These are phyloP conservation scores for Morus bassanus DNA, from an alignment of 2,797 vertebrate genomes.

Conservation along the genomic window DNA sequence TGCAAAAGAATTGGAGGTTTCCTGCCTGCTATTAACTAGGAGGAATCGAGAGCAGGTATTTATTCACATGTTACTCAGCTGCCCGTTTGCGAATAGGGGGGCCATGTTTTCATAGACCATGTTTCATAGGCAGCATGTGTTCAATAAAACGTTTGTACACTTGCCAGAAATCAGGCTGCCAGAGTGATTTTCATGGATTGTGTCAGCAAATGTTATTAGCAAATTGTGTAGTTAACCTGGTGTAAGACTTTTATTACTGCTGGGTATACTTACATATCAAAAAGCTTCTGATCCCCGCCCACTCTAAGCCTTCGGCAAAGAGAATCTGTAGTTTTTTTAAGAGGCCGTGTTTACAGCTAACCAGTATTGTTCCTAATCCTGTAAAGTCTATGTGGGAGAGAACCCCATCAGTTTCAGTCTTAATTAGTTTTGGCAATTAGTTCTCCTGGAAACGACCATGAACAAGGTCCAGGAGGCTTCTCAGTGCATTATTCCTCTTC, in stretches of 20 bases:
- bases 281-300: conserved; percentile 54
- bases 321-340: conserved; percentile 66
- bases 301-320: conserved; percentile 56
- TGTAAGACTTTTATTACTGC: conserved; percentile 71
- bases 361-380: conserved; percentile 64
- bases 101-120: conserved; percentile 56
- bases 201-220: conserved; percentile 72
- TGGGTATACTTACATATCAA: conserved; percentile 62
- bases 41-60: conserved; percentile 49
- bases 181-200: conserved; percentile 67
- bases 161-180: conserved; percentile 63
- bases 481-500: conserved; percentile 45
- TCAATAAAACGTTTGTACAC: conserved; percentile 68
- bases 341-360: conserved; percentile 62
- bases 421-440: conserved; percentile 63
- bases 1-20: not conserved
- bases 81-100: conserved; percentile 16
- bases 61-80: conserved; percentile 51
- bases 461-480: conserved; percentile 47
- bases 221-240: conserved; percentile 68
- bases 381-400: conserved; percentile 57
- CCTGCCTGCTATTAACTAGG: not conserved
- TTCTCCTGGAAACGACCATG: conserved; percentile 52
- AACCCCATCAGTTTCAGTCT: conserved; percentile 54
- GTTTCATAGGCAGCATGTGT: conserved; percentile 61